Base-by-base conservation (phyloP, 2,113 vertebrate species). In the Takifugu bimaculatus region DNA sequence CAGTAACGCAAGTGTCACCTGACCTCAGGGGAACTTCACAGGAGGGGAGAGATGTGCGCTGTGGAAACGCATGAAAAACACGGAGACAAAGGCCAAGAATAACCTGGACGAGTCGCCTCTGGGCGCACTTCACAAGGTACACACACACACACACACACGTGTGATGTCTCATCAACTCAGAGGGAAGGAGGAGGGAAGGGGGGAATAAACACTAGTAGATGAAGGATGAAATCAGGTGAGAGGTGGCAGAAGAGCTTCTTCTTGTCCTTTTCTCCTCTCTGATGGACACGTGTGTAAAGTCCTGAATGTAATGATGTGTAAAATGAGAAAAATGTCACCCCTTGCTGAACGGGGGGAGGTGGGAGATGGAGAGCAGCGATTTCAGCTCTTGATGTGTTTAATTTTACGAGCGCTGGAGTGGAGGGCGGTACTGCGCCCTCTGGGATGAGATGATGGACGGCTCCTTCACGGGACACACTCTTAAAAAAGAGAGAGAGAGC, bases 91-190 rank as follows among this genome's bases (percentile, higher is more conserved):
- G n/a, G 71, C 82, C 0, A 87, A 85, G 5, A 57, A 92, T 3
- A 87, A 82, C 76, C 63, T 95, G 7, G 95, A 97, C 56, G 88
- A 92, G 42, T 84, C 94, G 88, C 93, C 95, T 43, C 72, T 98
- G 54, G 90, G 92, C 53, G 88, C 95, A 0, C 55, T 99, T 14
- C 92, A 96, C 83, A 97, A 96, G 93, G 96, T 96, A 79, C 45
- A 57, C 54, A 54, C 64, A 63, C 48, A 50, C 61, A 69, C 56
- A 39, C 63, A 57, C 39, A 57, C 47, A 62, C 50, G 20, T 57
- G 54, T 57, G 54, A 47, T 20, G 20, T 20, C 20, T 20, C 20
- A 20, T 20, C 20, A 20, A 20, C 20, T 20, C 20, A 20, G 20
- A 20, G 20, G 20, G n/a, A n/a, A n/a, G n/a, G n/a, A n/a, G n/a